phyloP scores from a whole-genome alignment of 2,113 vertebrate genomes.

The Rhea americana region DNA sequence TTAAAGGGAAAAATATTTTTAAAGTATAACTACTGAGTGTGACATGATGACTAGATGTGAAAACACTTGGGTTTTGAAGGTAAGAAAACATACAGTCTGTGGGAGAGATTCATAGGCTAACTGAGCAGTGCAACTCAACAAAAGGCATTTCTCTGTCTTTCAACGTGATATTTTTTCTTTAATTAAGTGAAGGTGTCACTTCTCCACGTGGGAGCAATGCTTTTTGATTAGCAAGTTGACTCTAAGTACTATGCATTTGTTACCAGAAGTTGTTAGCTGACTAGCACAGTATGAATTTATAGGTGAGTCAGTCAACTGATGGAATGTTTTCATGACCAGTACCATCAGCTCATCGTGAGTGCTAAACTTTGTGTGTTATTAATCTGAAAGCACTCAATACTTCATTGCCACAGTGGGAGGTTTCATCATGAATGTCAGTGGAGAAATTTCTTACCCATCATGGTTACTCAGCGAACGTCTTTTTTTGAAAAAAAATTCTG shows the following conservation, averaged over 20 bases:
- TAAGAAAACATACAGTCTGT: background rate
- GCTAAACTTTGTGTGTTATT: background rate
- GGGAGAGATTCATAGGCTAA: slow-evolving; percentile 1
- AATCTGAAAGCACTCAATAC: background rate
- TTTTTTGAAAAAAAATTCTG: background rate
- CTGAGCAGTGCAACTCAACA: background rate
- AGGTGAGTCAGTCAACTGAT: background rate
- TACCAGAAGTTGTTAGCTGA: background rate
- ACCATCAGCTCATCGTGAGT: background rate
- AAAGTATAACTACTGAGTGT: background rate
- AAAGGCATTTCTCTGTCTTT: background rate
- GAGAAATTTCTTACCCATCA: background rate
- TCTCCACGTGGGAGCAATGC: background rate
- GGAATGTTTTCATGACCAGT: background rate
- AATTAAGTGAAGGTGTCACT: background rate
- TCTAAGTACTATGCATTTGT: background rate
- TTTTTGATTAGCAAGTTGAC: background rate
- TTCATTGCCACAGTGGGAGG: background rate
- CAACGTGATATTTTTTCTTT: background rate
- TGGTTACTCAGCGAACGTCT: background rate
- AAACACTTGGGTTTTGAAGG: background rate
- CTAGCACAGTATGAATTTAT: accelerated
- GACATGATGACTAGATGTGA: background rate
- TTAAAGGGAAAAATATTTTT: background rate
- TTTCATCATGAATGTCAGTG: background rate